Evolutionary conservation across 2,113 vertebrate genomes (phyloP).

Genomic region (Chaenogobius annularis): DNA sequence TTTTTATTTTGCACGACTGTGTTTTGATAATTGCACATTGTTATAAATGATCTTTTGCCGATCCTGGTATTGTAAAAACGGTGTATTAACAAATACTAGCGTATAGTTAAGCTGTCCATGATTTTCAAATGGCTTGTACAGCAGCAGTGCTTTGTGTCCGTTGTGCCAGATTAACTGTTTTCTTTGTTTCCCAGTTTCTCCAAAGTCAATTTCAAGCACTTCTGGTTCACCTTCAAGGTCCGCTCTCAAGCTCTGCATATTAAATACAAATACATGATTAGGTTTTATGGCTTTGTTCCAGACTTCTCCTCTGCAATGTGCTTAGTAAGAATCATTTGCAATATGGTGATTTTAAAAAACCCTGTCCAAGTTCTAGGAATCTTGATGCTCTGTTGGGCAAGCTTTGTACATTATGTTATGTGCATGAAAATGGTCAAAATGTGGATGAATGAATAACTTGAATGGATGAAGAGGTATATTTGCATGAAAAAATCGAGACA

Average conservation of each 20-base stretch:
- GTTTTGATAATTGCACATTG: background rate
- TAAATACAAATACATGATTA: conserved; percentile 7
- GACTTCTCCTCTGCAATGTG: background rate
- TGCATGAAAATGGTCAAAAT: background rate
- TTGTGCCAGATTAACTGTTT: background rate
- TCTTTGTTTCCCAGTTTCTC: background rate
- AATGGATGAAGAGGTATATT: background rate
- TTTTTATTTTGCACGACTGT: background rate
- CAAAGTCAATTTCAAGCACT: conserved; percentile 9
- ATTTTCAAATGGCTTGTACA: background rate
- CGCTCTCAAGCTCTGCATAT: conserved; percentile 5
- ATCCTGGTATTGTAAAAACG: no score
- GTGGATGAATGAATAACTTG: background rate
- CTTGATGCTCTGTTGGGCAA: background rate
- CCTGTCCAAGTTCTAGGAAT: background rate
- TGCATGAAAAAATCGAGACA: background rate
- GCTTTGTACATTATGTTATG: background rate
- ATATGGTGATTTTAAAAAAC: background rate
- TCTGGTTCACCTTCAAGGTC: conserved; percentile 6
- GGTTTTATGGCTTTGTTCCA: background rate
- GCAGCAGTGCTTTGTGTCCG: conserved; percentile 1
- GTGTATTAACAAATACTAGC: no score
- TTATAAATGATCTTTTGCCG: background rate
- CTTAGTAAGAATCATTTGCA: background rate
- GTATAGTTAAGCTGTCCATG: background rate